Evolutionary conservation across 2,113 vertebrate species (phyloP).

Genomic region (Ochotona curzoniae): DNA sequence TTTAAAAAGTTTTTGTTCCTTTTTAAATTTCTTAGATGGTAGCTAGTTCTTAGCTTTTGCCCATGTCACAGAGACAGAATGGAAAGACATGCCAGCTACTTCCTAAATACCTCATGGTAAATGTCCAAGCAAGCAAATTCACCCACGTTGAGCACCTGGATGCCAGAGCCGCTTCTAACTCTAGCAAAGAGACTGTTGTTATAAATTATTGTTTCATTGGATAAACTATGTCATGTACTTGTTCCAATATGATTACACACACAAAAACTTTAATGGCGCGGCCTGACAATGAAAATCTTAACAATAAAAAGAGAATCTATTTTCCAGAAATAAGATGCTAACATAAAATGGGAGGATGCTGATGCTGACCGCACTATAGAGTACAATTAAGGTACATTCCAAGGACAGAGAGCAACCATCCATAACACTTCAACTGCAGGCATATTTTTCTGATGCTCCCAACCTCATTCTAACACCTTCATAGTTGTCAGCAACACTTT

Average conservation of each 20-base stretch:
- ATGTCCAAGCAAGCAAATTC: slow-evolving; percentile 85
- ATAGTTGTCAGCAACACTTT: slow-evolving; percentile 92
- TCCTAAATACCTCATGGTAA: slow-evolving; percentile 62
- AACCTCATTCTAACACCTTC: slow-evolving; percentile 80
- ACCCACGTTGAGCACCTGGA: slow-evolving; percentile 93
- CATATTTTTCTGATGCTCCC: slow-evolving; percentile 89
- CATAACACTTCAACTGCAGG: slow-evolving; percentile 85
- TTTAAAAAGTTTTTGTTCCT: too few species aligned
- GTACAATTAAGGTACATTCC: slow-evolving; percentile 91
- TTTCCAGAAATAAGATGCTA: slow-evolving; percentile 92
- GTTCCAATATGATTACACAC: slow-evolving; percentile 94
- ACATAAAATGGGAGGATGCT: slow-evolving; percentile 92
- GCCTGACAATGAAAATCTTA: slow-evolving; percentile 91
- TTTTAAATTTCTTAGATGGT: neutral
- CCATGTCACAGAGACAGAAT: neutral
- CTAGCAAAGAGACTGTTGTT: slow-evolving; percentile 88
- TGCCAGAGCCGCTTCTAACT: slow-evolving; percentile 86
- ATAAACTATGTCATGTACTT: slow-evolving; percentile 94
- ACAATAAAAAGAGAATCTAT: slow-evolving; percentile 89
- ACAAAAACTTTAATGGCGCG: slow-evolving; percentile 88
- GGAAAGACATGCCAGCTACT: neutral
- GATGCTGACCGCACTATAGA: slow-evolving; percentile 91
- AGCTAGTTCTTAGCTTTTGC: neutral
- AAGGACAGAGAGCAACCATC: slow-evolving; percentile 85
- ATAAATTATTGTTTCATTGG: slow-evolving; percentile 93